Percentiles rank a stretch among this genome's conserved stretches.
phyloP scores from a whole-genome alignment of 2,113 vertebrate genomes.

The Daboia siamensis region DNA sequence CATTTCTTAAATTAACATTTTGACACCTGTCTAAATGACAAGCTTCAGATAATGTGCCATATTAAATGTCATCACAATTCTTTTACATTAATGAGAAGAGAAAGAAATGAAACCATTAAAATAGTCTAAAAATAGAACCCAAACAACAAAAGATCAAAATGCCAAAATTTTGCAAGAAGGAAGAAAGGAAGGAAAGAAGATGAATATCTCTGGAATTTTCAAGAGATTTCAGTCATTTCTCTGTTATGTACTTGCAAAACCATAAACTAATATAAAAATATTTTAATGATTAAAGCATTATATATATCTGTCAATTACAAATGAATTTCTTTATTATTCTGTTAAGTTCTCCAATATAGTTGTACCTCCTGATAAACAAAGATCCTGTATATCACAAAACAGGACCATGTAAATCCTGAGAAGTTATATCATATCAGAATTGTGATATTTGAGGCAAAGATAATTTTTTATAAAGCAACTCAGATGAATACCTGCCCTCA shows the following conservation, averaged over 20 bases:
- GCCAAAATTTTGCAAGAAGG: neutral
- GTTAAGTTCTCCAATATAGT: neutral
- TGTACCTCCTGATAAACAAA: neutral
- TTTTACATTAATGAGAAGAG: neutral
- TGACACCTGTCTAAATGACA: constrained; percentile 27
- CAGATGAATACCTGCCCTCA: neutral
- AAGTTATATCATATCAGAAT: neutral
- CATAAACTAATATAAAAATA: neutral
- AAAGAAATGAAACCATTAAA: neutral
- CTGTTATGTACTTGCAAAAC: neutral
- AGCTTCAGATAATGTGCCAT: neutral
- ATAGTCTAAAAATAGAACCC: neutral
- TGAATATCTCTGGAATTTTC: neutral
- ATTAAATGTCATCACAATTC: constrained; percentile 8
- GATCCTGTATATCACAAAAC: neutral
- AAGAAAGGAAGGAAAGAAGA: neutral
- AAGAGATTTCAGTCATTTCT: neutral
- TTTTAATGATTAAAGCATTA: neutral
- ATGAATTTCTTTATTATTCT: neutral
- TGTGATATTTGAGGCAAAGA: neutral
- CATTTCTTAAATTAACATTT: constrained; percentile 15
- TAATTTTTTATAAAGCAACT: neutral
- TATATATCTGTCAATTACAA: neutral
- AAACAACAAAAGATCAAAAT: neutral
- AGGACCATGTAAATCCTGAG: neutral